A percentile compares a stretch with the other conserved stretches of the same genome.
phyloP scores from a whole-genome alignment of 2,797 vertebrate genomes.

The Podargus strigoides region DNA sequence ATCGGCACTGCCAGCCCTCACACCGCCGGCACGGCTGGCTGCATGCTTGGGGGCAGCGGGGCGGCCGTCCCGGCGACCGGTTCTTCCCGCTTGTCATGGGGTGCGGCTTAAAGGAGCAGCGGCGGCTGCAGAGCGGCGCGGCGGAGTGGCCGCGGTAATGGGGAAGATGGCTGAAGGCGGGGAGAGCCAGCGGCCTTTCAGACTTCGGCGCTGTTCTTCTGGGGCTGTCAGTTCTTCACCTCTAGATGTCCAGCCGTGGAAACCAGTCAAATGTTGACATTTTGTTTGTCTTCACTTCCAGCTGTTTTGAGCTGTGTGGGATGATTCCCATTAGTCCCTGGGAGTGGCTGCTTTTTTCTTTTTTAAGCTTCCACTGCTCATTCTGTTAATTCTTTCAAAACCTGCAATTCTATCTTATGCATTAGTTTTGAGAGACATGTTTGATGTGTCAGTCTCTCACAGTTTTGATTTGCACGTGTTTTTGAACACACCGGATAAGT shows the following conservation, averaged over 20 bases:
- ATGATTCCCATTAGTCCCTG: background rate
- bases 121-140: background rate
- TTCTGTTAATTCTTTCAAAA: background rate
- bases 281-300: background rate
- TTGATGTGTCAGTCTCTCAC: background rate
- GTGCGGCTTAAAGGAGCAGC: background rate
- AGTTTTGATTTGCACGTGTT: rapidly evolving
- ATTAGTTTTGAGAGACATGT: background rate
- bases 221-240: background rate
- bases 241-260: background rate
- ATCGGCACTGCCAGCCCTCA: background rate
- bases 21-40: no score
- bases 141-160: background rate
- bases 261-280: background rate
- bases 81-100: background rate
- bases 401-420: rapidly evolving
- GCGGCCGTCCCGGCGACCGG: background rate
- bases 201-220: background rate
- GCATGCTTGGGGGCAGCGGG: background rate
- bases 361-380: background rate
- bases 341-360: background rate
- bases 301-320: background rate
- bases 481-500: background rate
- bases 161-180: background rate
- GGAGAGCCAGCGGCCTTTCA: background rate